phyloP scores from a whole-genome alignment of 2,797 vertebrate genomes.

The Sebastes matsubarae region DNA sequence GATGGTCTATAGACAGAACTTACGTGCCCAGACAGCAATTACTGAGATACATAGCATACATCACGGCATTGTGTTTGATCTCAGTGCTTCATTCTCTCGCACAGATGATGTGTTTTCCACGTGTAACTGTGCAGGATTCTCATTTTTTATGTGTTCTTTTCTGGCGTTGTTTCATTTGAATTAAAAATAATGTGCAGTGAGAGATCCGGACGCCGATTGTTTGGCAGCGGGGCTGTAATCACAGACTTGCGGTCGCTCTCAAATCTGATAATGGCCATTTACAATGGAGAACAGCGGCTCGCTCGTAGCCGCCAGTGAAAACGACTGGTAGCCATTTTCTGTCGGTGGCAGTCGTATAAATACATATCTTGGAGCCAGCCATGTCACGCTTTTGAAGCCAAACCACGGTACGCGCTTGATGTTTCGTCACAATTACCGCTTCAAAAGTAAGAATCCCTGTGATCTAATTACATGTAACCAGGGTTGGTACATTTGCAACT shows the following conservation, averaged over 20 bases:
- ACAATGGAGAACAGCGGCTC: slow-evolving; percentile 65
- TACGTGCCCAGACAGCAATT: slow-evolving; percentile 79
- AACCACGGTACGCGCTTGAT: slow-evolving; percentile 46
- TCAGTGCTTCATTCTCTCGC: slow-evolving; percentile 57
- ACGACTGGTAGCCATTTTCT: slow-evolving; percentile 67
- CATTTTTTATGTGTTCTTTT: slow-evolving; percentile 47
- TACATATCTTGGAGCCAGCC: slow-evolving; percentile 52
- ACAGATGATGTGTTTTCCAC: slow-evolving; percentile 57
- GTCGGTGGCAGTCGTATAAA: slow-evolving; percentile 47
- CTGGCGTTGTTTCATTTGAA: slow-evolving; percentile 73
- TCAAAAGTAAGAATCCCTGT: slow-evolving; percentile 39
- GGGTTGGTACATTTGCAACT: slow-evolving; percentile 51
- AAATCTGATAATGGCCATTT: slow-evolving; percentile 78
- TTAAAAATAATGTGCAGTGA: slow-evolving; percentile 72
- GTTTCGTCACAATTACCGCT: slow-evolving; percentile 44
- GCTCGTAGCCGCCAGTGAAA: slow-evolving; percentile 32
- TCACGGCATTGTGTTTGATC: slow-evolving; percentile 76
- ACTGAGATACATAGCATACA: slow-evolving; percentile 70
- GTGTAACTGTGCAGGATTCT: slow-evolving; percentile 49
- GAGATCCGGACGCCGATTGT: slow-evolving; percentile 69
- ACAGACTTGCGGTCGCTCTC: slow-evolving; percentile 74
- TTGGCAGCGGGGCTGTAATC: slow-evolving; percentile 73
- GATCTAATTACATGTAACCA: slow-evolving; percentile 53
- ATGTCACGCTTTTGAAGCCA: slow-evolving; percentile 54
- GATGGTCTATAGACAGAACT: slow-evolving; percentile 77